Base-by-base conservation (phyloP, 2,113 vertebrate species). In the Haliaeetus leucogaster region DNA sequence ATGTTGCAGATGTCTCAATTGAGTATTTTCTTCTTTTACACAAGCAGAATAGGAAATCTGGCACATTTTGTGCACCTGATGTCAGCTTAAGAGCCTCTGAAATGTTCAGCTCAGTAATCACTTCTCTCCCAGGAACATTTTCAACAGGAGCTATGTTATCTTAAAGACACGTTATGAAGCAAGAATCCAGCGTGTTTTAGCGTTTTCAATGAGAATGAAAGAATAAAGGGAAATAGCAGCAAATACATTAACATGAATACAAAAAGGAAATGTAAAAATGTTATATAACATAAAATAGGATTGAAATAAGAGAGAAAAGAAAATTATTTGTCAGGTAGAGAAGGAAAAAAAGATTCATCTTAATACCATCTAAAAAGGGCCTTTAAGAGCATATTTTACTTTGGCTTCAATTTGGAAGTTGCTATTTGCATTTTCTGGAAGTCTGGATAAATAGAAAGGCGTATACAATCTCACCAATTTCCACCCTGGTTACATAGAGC, bases 11-110 rank as follows among this genome's bases (percentile, higher is more conserved):
- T 86, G 62, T 88, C 78, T 90, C 91, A 83, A 30, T 68, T 71
- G 86, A 91, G 89, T 68, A 36, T 94, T 91, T 91, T 87, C 79
- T 77, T 50, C 73, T 72, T 53, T 91, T 85, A 82, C 91, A 92
- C 48, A 70, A 55, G 72, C 77, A 58, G 74, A 94, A 68, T 59
- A 48, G 66, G 90, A 76, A 88, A 82, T 80, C 32, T 53, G 71
- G 66, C 62, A 58, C 34, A 66, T 93, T 91, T 81, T 42, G 23
- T 91, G 36, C 81, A 85, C 84, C 81, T 94, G 78, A 56, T 68
- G 70, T 82, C 77, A 84, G 86, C 78, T 94, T 63, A 87, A 94
- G 73, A 76, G 58, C 58, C 86, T 83, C 74, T 61, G 84, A 94
- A 94, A 84, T 20, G 70, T 94, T 95, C 93, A 90, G 66, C 78